These are phyloP conservation scores for Drosophila pseudotalamancana DNA, from an alignment of 2,888 invertebrate species.

Conservation along the genomic window DNA sequence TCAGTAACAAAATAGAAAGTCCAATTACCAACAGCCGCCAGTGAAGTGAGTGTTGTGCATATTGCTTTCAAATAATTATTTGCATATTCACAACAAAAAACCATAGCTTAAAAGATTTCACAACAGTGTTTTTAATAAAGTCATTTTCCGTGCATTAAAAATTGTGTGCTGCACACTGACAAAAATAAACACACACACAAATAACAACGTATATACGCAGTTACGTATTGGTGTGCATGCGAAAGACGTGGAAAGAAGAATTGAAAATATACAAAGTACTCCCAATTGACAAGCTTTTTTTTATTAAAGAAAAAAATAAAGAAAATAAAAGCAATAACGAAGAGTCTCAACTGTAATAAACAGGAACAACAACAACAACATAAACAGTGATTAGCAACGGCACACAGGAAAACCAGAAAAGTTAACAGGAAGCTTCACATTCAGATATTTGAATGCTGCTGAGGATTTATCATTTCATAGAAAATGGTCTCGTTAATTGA, in stretches of 20 bases:
- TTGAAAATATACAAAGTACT: conserved; percentile 45
- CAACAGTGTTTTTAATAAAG: conserved; percentile 22
- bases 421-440: conserved; percentile 16
- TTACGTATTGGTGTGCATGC: conserved; percentile 49
- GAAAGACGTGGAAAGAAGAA: conserved; percentile 45
- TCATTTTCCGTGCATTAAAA: conserved; percentile 21
- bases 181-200: conserved; percentile 31
- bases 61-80: conserved; percentile 46
- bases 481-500: conserved; percentile 79
- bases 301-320: conserved; percentile 2
- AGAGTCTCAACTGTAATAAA: conserved; percentile 47
- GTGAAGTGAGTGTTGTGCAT: conserved; percentile 77
- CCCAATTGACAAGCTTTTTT: conserved; percentile 23
- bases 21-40: conserved; percentile 73
- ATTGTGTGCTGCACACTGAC: conserved; percentile 30
- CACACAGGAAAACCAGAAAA: conserved; percentile 23
- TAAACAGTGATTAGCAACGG: conserved; percentile 21
- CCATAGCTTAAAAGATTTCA: conserved; percentile 15
- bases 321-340: conserved; percentile 20
- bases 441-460: conserved; percentile 61
- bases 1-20: conserved; percentile 72
- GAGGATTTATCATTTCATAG: conserved; percentile 52
- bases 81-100: conserved; percentile 10
- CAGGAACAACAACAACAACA: conserved; percentile 32
- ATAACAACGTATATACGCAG: conserved; percentile 35